Evolutionary conservation across 2,797 vertebrate species (phyloP).

Genomic region (Bryconaethiops microstoma): DNA sequence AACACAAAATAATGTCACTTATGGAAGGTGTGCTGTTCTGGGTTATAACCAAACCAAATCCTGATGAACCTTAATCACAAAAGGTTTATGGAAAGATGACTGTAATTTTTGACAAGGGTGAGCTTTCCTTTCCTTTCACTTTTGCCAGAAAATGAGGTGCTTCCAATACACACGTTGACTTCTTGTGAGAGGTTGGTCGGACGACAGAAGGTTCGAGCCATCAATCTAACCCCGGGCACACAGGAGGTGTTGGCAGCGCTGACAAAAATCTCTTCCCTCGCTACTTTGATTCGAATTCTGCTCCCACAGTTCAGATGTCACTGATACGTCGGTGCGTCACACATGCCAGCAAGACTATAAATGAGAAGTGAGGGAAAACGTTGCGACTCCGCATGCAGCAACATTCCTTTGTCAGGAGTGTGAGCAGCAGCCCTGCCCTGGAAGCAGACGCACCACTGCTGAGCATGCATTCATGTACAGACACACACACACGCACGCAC

Average conservation of each 20-base stretch:
- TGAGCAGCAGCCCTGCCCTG: not conserved
- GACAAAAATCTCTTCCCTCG: conserved; percentile 13
- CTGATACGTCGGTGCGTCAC: conserved; percentile 1
- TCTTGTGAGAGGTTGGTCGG: not conserved
- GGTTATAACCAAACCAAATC: not conserved
- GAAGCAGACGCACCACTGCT: conserved; percentile 3
- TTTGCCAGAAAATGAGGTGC: conserved; percentile 23
- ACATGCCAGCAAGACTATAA: conserved; percentile 17
- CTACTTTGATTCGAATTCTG: conserved; percentile 33
- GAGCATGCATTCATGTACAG: not conserved
- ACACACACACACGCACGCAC: not conserved
- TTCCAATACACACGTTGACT: conserved; percentile 7
- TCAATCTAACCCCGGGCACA: conserved; percentile 28
- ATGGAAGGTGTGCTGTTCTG: not conserved
- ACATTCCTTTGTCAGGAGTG: conserved; percentile 30
- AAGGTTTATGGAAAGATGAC: not conserved
- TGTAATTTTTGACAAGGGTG: conserved; percentile 15
- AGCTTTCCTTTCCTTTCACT: not conserved
- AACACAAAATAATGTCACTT: not conserved
- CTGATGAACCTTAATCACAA: not conserved
- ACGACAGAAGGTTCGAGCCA: conserved; percentile 22
- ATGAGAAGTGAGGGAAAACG: conserved; percentile 19
- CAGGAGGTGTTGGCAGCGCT: conserved; percentile 2
- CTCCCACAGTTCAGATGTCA: conserved; percentile 20
- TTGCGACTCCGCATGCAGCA: not conserved